Conservation (phyloP, 2,113 vertebrate species). For the Ciconia boyciana region DNA sequence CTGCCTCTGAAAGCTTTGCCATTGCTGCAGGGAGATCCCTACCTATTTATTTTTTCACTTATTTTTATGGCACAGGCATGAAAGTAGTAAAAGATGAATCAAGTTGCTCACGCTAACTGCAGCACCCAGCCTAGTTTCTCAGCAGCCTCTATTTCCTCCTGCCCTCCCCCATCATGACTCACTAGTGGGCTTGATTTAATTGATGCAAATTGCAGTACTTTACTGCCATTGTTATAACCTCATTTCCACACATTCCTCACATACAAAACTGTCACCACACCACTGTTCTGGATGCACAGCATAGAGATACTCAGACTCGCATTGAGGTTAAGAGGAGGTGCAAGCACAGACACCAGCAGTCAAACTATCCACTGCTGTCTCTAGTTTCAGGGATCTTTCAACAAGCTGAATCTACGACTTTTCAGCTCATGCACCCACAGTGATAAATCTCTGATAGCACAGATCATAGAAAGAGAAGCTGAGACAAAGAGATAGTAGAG, state of each 20-base stretch:
- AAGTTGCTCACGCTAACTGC: too few relatives aligned
- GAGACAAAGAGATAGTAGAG: background rate
- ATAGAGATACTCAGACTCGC: background rate
- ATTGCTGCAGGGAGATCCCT: background rate
- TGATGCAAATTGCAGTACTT: background rate
- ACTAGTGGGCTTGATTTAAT: background rate
- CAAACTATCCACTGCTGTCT: background rate
- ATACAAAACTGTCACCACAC: background rate
- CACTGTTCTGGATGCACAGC: background rate
- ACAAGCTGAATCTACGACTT: background rate
- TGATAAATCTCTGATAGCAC: background rate
- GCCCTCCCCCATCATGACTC: background rate
- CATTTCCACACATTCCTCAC: background rate
- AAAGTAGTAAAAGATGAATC: background rate
- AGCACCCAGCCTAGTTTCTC: background rate
- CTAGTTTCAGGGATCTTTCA: background rate
- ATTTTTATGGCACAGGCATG: too few relatives aligned
- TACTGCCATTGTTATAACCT: background rate
- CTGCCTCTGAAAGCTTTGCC: background rate
- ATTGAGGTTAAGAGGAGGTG: background rate
- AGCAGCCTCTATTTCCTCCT: background rate
- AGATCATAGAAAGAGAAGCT: background rate
- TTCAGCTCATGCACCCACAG: accelerated
- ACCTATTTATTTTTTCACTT: background rate
- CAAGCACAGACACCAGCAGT: background rate